Percentiles rank a stretch among this genome's conserved stretches.
These are phyloP conservation scores for Agrotis ipsilon DNA, from an alignment of 2,888 invertebrate genomes.

Conservation along the genomic window DNA sequence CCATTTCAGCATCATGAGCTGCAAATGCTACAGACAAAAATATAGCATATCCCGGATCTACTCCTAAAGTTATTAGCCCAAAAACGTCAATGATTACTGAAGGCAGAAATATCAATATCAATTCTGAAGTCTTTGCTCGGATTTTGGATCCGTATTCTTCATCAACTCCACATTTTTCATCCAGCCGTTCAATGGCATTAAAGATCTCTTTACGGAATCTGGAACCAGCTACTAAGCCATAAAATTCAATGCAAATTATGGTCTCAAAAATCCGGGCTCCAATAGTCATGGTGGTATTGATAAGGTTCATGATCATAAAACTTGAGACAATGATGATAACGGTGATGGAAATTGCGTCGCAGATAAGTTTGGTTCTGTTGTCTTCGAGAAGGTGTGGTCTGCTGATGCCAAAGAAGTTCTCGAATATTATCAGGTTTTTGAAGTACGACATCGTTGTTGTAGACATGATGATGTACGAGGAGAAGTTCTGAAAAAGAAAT, in stretches of 20 bases:
- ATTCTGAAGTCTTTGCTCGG: slow-evolving; percentile 43
- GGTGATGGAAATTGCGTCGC: slow-evolving; percentile 66
- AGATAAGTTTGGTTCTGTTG: slow-evolving; percentile 58
- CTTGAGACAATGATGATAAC: slow-evolving; percentile 43
- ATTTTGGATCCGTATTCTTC: slow-evolving; percentile 61
- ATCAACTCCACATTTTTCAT: slow-evolving; percentile 72
- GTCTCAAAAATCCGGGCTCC: slow-evolving; percentile 58
- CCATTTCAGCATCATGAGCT: slow-evolving; percentile 78
- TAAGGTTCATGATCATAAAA: slow-evolving; percentile 62
- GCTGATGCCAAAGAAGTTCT: slow-evolving; percentile 77
- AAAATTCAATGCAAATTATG: slow-evolving; percentile 63
- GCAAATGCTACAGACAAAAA: slow-evolving; percentile 70
- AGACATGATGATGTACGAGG: slow-evolving; percentile 2
- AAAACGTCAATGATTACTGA: slow-evolving; percentile 71
- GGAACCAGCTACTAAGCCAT: slow-evolving; percentile 62
- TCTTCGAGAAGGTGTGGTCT: slow-evolving; percentile 71
- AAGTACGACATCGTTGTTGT: slow-evolving; percentile 63
- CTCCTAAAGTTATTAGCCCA: slow-evolving; percentile 62
- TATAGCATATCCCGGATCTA: slow-evolving; percentile 56
- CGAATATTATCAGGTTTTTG: slow-evolving; percentile 69
- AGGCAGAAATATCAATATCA: slow-evolving; percentile 51
- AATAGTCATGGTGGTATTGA: slow-evolving; percentile 42
- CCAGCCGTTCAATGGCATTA: slow-evolving; percentile 69
- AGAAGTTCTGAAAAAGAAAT: neutral
- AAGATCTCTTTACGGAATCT: slow-evolving; percentile 63